Evolutionary conservation across 2,113 vertebrate species (phyloP).

Genomic region (Baryphthengus martii): DNA sequence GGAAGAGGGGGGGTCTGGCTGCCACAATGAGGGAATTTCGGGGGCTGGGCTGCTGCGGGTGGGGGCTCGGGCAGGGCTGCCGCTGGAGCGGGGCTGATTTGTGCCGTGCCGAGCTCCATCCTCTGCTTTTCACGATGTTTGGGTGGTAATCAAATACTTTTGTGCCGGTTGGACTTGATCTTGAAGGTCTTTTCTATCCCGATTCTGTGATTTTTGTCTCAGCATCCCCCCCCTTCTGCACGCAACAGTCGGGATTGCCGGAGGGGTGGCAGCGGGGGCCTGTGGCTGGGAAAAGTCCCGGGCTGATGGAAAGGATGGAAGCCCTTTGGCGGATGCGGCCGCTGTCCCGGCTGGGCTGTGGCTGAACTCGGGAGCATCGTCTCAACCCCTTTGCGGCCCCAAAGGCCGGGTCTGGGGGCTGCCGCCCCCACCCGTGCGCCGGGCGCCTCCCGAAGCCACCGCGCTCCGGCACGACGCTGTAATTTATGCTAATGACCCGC

Average conservation of each 20-base stretch:
- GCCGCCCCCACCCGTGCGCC: too few relatives aligned
- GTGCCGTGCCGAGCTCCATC: fast-evolving
- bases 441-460: too few relatives aligned
- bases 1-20: not conserved
- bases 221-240: too few relatives aligned
- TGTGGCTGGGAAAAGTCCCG: not conserved
- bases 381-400: not conserved
- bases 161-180: too few relatives aligned
- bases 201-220: too few relatives aligned
- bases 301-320: not conserved
- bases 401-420: too few relatives aligned
- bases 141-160: fast-evolving
- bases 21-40: not conserved
- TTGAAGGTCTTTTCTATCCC: too few relatives aligned
- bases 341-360: too few relatives aligned
- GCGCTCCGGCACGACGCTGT: too few relatives aligned
- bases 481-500: too few relatives aligned
- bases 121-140: not conserved
- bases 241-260: fast-evolving
- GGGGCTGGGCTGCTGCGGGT: not conserved
- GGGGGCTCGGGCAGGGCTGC: not conserved
- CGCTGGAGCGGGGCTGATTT: fast-evolving
- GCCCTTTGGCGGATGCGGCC: fast-evolving
- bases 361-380: not conserved
- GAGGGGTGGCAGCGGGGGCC: not conserved